Base-by-base conservation (phyloP, 2,888 invertebrate genomes). In the Amphipyra tragopoginis region DNA sequence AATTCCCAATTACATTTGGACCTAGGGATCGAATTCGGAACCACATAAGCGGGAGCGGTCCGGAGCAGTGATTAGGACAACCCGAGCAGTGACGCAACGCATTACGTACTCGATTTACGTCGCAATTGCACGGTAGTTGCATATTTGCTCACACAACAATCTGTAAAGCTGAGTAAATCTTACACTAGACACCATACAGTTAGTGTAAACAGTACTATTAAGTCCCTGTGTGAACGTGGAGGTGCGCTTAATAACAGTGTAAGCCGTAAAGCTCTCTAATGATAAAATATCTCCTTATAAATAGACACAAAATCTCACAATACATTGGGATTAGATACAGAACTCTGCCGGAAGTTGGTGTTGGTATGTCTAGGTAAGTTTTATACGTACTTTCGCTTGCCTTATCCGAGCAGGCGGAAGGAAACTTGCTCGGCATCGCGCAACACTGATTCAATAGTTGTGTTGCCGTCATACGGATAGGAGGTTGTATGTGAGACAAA, bases 361-460 rank as follows among this genome's bases (percentile, higher is more conserved):
- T 65, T 74, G 56, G 53, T 57, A 42, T 38, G 58, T 70, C 65
- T 63, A 72, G 60, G 63, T 64, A 67, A 74, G 58, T 74, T 76
- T 72, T 75, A 54, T 63, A 50, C 58, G 56, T 69, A 66, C 72
- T 71, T 75, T 72, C 49, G 57, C 57, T 52, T 55, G 62, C 59
- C 66, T 66, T 74, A 71, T 71, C 67, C 59, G 48, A 60, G 48
- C 63, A 63, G 29, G 60, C 67, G 72, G 76, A 74, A 72, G 77
- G 67, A 64, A 75, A 76, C 72, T 74, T 67, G 50, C 53, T 61
- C 58, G 53, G 58, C 57, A 49, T 56, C 45, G 42, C 44, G 62
- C 62, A 33, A 64, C 49, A 65, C 75, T 61, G 63, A 58, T 63
- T 72, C 57, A 40, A 60, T 75, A 71, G 52, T 58, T 60, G 45